Evolutionary conservation across 2,113 vertebrate genomes (phyloP).

Genomic region (Triplophysa dalaica): DNA sequence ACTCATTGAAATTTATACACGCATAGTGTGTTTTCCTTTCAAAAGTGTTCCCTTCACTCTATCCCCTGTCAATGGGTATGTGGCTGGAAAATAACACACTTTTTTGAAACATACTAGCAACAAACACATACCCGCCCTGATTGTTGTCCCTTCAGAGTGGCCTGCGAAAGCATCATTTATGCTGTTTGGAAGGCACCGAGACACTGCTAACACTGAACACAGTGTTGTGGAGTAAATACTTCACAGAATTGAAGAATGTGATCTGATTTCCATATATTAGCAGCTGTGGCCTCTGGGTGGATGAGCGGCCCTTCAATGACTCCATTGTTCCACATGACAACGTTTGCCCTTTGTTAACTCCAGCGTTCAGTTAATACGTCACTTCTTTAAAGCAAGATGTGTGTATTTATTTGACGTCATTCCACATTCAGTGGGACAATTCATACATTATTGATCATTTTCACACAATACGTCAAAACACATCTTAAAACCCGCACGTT

Average conservation of each 20-base stretch:
- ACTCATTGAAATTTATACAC: conserved; percentile 1
- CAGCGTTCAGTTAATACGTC: conserved; percentile 38
- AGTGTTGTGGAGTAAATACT: conserved; percentile 6
- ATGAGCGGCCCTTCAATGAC: conserved; percentile 58
- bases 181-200: neutral
- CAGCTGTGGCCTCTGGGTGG: conserved; percentile 33
- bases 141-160: too few species aligned
- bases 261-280: conserved; percentile 33
- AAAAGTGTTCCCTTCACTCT: too few species aligned
- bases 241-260: conserved; percentile 24
- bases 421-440: neutral
- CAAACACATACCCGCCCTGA: too few species aligned
- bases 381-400: conserved; percentile 31
- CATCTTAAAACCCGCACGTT: neutral
- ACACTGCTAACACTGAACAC: neutral
- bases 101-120: too few species aligned
- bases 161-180: too few species aligned
- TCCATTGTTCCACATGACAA: conserved; percentile 59
- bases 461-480: neutral
- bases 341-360: conserved; percentile 37
- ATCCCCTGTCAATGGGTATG: too few species aligned
- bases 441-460: neutral
- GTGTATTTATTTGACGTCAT: neutral
- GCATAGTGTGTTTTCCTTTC: too few species aligned
- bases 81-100: too few species aligned